Conservation (phyloP, 2,888 invertebrate species). For the Parapristionchus giblindavisi region DNA sequence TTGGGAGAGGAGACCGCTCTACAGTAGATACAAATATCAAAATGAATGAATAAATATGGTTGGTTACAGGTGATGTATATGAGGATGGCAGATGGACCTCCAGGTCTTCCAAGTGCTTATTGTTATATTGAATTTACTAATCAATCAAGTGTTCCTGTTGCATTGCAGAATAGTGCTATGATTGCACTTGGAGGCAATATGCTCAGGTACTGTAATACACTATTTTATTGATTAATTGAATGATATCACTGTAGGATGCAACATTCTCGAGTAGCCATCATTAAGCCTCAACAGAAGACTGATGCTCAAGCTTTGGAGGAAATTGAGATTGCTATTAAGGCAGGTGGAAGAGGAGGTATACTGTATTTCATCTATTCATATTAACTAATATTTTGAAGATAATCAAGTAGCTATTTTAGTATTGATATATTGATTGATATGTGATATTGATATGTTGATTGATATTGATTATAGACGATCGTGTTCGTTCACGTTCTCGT, state of each 20-base stretch:
- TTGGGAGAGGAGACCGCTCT: constrained; percentile 13
- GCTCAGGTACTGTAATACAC: constrained; percentile 8
- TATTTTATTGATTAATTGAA: background rate
- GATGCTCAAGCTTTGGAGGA: constrained; percentile 93
- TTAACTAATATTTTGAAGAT: background rate
- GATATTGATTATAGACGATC: too few relatives aligned
- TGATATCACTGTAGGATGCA: constrained; percentile 75
- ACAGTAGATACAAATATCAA: background rate
- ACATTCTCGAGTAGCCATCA: constrained; percentile 90
- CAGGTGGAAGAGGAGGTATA: constrained; percentile 15
- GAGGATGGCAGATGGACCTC: constrained; percentile 83
- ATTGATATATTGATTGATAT: background rate
- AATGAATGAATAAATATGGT: constrained; percentile 16
- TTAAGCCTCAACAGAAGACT: constrained; percentile 87
- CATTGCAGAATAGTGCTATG: constrained; percentile 81
- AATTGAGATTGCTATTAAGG: constrained; percentile 94
- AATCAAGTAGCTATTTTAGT: background rate
- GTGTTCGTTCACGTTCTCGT: constrained; percentile 22
- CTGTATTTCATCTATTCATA: background rate
- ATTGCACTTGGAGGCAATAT: constrained; percentile 20
- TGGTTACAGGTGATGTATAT: constrained; percentile 87
- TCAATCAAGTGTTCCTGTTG: constrained; percentile 86
- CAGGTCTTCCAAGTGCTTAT: constrained; percentile 76
- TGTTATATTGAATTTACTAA: constrained; percentile 92
- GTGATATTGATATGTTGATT: background rate